phyloP scores from a whole-genome alignment of 53 echinoderm and acorn worm species.

The Hippasteria phrygiana region DNA sequence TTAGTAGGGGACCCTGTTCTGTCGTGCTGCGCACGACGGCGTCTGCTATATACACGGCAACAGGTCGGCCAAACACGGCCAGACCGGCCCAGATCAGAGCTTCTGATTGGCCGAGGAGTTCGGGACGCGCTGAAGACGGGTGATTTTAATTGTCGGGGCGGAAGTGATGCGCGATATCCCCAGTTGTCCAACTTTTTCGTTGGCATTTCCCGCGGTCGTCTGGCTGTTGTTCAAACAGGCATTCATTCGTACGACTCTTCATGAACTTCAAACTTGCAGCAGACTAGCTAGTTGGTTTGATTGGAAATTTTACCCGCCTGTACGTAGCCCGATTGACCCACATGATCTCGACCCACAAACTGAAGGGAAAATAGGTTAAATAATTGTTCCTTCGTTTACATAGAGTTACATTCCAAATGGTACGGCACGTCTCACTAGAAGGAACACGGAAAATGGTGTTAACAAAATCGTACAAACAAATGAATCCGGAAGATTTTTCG shows the following conservation, averaged over 20 bases:
- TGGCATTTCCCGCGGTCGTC: neutral
- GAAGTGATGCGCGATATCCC: neutral
- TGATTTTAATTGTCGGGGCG: neutral
- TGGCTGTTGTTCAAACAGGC: neutral
- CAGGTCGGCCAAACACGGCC: neutral
- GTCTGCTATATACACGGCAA: neutral
- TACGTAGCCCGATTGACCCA: neutral
- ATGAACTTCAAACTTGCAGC: too few relatives aligned
- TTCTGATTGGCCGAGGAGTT: conserved; percentile 1
- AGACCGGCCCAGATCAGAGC: neutral
- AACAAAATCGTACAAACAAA: too few relatives aligned
- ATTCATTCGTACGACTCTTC: neutral
- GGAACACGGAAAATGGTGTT: too few relatives aligned
- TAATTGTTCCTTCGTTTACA: too few relatives aligned
- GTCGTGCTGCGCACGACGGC: neutral
- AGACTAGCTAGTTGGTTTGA: too few relatives aligned
- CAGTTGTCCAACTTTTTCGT: neutral
- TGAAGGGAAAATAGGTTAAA: too few relatives aligned
- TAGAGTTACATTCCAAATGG: too few relatives aligned
- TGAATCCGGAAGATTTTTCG: too few relatives aligned
- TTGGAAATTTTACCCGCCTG: conserved; percentile 1
- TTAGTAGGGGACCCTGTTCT: conserved; percentile 7
- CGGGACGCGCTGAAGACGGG: neutral
- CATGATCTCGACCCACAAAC: too few relatives aligned
- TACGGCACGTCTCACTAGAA: too few relatives aligned